A percentile compares a stretch with the other conserved stretches of the same genome.
Conservation (phyloP, 2,113 vertebrate species). For the Bubalus kerabau region DNA sequence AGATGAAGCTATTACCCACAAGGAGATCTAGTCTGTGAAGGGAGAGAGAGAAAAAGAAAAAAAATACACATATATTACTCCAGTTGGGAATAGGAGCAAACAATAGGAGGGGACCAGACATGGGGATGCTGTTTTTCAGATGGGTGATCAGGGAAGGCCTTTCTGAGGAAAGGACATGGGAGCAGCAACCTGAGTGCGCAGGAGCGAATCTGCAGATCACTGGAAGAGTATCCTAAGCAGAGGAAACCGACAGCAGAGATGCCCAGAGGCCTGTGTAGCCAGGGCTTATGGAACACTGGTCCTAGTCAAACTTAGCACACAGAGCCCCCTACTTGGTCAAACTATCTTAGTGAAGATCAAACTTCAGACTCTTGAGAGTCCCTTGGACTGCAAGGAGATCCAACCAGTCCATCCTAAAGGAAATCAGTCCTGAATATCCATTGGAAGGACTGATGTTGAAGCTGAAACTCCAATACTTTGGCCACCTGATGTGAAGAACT, state of each 20-base stretch:
- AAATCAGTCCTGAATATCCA: background rate
- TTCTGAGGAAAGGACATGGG: background rate
- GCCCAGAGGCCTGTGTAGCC: background rate
- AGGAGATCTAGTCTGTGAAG: background rate
- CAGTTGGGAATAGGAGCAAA: background rate
- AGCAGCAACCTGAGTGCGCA: background rate
- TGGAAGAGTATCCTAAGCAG: background rate
- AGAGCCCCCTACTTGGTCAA: background rate
- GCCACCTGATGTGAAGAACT: background rate
- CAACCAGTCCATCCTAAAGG: background rate
- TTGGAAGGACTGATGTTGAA: background rate
- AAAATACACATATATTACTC: background rate
- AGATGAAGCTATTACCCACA: background rate
- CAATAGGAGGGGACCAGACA: background rate
- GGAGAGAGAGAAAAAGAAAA: background rate
- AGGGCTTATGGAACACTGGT: rapidly evolving
- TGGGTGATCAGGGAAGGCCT: background rate
- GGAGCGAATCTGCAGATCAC: background rate
- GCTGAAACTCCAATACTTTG: background rate
- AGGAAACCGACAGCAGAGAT: background rate
- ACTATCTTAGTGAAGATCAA: background rate
- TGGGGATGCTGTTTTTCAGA: background rate
- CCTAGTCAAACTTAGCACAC: background rate
- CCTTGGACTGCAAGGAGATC: background rate
- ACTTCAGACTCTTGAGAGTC: background rate